Evolutionary conservation across 2,888 invertebrate genomes (phyloP).

Genomic region (Cordylochernes scorpioides): DNA sequence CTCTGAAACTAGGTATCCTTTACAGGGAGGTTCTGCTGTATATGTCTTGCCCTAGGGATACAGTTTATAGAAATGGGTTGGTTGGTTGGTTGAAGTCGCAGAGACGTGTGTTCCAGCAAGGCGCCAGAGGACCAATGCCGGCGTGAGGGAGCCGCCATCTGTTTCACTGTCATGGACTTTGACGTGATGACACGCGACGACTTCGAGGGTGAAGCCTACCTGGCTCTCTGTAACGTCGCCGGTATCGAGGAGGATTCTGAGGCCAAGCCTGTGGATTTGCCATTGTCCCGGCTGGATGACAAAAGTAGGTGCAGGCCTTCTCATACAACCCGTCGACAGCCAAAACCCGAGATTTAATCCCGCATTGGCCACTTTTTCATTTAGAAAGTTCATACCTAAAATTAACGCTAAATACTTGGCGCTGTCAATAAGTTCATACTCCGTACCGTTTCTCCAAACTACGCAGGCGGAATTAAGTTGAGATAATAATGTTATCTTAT

Average conservation of each 20-base stretch:
- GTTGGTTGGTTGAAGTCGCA: background rate
- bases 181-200: slow-evolving; percentile 85
- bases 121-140: slow-evolving; percentile 55
- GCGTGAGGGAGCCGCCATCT: slow-evolving; percentile 50
- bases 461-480: no score
- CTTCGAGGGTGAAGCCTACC: slow-evolving; percentile 82
- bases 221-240: slow-evolving; percentile 27
- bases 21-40: no score
- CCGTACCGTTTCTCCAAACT: no score
- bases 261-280: slow-evolving; percentile 52
- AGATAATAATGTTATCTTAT: no score
- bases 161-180: slow-evolving; percentile 89
- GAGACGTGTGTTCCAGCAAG: slow-evolving; percentile 30
- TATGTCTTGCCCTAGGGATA: no score
- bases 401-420: no score
- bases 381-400: no score
- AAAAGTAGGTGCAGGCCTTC: slow-evolving; percentile 60
- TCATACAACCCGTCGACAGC: no score
- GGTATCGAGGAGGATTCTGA: slow-evolving; percentile 40
- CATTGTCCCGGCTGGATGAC: slow-evolving; percentile 62
- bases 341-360: no score
- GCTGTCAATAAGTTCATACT: no score
- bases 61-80: background rate
- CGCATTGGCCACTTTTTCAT: no score
- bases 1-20: no score